Evolutionary conservation across 2,888 invertebrate genomes (phyloP), one percentile per base, ranked within the genome.

Genomic region (Bhutanitis thaidina): DNA sequence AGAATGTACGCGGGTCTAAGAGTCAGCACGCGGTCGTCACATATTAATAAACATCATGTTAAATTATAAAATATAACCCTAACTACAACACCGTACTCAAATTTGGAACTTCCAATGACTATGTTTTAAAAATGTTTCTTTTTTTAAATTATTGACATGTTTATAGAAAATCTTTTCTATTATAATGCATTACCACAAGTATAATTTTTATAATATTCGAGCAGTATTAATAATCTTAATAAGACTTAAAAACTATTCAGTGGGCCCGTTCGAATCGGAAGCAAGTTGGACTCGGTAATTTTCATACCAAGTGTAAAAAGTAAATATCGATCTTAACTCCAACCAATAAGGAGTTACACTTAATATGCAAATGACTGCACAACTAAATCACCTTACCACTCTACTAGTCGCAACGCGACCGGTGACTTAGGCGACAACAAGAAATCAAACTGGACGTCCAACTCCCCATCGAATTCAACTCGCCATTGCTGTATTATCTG

Each of bases 361-460:
- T 35, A 15, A 36, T 41, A 16, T 27, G 15, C 35, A 48, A 12
- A 15, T 16, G 41, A 49, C 16, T 30, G 12, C 35, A 10, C 8
- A 15, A 30, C 30, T 38, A 20, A 39, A 12, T 41, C 1, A 12
- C 12, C 13, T 66, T 77, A 86, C 76, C 92, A 91, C 71, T 94
- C 93, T 52, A 88, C 88, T 63, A 96, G 91, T 50, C 90, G 90
- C 62, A 96, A 84, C 8, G 91, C 89, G 10, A 96, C 92, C 13
- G 95, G 94, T 7, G 93, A 92, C 74, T 94, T 93, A 1, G 96
- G 96, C 4, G 94, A 93, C 54, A 96, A 73, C 43, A 97, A 87
- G 80, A 96, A 97, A 74, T 96, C 95, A 69, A 96, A 96, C 69
- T 94, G 93, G 27, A 95, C 80, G 64, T 94, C 92, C 57, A 97